Evolutionary conservation across 2,113 vertebrate species (phyloP).

Genomic region (Xyrauchen texanus): DNA sequence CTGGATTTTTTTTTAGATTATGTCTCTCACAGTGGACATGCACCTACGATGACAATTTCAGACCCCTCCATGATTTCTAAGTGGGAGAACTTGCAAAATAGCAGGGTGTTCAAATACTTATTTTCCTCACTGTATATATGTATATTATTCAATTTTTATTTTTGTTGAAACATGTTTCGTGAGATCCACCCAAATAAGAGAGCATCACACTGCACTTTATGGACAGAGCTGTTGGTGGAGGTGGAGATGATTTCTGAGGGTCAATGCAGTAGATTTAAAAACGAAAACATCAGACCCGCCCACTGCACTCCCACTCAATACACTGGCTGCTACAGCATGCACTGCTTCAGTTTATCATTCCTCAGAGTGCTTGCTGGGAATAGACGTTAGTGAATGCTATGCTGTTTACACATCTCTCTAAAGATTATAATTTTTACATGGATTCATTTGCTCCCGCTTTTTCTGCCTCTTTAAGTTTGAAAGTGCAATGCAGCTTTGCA

Average conservation of each 20-base stretch:
- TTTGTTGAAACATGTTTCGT: too few relatives aligned
- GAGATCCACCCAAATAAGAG: too few relatives aligned
- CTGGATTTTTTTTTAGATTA: too few relatives aligned
- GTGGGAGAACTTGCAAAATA: too few relatives aligned
- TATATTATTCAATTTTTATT: too few relatives aligned
- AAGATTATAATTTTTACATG: constrained; percentile 1
- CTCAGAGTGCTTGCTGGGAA: constrained; percentile 30
- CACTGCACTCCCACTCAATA: background rate
- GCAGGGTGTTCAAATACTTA: too few relatives aligned
- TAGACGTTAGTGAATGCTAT: background rate
- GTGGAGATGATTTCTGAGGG: background rate
- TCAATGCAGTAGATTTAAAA: constrained; percentile 6
- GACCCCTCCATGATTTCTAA: too few relatives aligned
- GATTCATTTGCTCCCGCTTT: constrained; percentile 10
- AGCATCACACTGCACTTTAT: background rate
- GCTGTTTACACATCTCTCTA: background rate
- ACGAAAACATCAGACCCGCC: background rate
- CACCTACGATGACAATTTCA: too few relatives aligned
- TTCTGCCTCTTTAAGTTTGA: constrained; percentile 32
- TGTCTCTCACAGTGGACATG: too few relatives aligned
- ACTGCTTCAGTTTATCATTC: constrained; percentile 28
- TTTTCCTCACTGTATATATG: too few relatives aligned
- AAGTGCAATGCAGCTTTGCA: constrained; percentile 35
- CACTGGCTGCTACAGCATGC: constrained; percentile 25
- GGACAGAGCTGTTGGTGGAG: background rate